Conservation (phyloP, 2,113 vertebrate genomes). For the Mirza zaza region DNA sequence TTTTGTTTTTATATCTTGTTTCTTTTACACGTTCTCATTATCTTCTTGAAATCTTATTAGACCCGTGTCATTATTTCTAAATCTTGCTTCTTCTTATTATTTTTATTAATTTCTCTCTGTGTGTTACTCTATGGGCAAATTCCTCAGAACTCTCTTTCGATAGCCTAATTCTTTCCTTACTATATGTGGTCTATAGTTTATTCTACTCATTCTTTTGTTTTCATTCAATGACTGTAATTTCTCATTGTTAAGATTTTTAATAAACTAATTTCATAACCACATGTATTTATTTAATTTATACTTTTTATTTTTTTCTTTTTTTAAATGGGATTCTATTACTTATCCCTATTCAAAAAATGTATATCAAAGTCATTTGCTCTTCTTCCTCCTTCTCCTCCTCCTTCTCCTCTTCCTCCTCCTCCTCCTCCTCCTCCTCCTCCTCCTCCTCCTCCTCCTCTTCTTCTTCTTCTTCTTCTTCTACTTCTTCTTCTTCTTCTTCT, state of each 20-base stretch:
- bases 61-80: not conserved
- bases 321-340: not conserved
- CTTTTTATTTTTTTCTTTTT: not conserved
- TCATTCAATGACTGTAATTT: not conserved
- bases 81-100: not conserved
- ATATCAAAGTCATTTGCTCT: not conserved
- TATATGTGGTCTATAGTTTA: not conserved
- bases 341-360: not conserved
- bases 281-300: not conserved
- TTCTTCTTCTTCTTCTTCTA: not conserved
- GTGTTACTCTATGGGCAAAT: not conserved
- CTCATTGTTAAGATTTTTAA: not conserved
- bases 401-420: no score
- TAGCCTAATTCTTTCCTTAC: not conserved
- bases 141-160: not conserved
- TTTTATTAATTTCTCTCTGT: not conserved
- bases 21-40: not conserved
- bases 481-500: no score
- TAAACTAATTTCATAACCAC: not conserved
- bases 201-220: not conserved
- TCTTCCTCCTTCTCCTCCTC: no score
- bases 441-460: no score
- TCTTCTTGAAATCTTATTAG: not conserved
- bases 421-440: no score
- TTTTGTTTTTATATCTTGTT: not conserved